Base-by-base conservation (phyloP, 1,140 invertebrate genomes). In the Triops longicaudatus region DNA sequence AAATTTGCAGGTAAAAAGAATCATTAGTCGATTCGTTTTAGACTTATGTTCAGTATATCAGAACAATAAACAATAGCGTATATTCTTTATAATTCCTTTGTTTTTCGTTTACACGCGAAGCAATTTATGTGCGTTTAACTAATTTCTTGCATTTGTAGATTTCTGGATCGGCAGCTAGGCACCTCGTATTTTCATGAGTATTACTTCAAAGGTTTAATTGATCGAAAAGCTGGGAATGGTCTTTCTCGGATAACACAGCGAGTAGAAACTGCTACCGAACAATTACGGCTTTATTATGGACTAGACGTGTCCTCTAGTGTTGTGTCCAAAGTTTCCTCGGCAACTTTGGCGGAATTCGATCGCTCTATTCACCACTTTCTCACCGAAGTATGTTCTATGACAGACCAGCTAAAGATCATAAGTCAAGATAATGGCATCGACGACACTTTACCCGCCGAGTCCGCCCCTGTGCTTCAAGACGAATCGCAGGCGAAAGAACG, bases 171-270 rank as follows among this genome's bases (percentile, higher is more conserved):
- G 80, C 83, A 94, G 5, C 91, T 96, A 87, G 91, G 91, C 50
- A 94, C 93, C 0, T 89, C 90, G 0, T 94, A 93, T 84, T 96
- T 96, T 82, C 90, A 93, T 79, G 92, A 92, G 80, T 88, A 89
- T 79, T 89, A 92, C 82, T 91, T 92, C 81, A 88, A 89, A 81
- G 88, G 87, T 28, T 82, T 90, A n/a, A 82, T 90, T 31, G 88
- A 89, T 79, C 84, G 87, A 74, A 87, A 89, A 3, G 81, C 87
- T 74, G 87, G 87, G 80, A 82, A 85, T 63, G 86, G 86, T 0
- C 83, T 87, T 73, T 84, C 84, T 7, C 87, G 85, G 77, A 84
- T 85, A 0, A 85, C 85, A 5, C 87, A 73, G 3, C 26, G 17
- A 17, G 50, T 63, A 14, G 50, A 63, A 14, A 63, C 14, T 6